Conservation (phyloP, 2,888 invertebrate species). For the Drosophila subquinaria region DNA sequence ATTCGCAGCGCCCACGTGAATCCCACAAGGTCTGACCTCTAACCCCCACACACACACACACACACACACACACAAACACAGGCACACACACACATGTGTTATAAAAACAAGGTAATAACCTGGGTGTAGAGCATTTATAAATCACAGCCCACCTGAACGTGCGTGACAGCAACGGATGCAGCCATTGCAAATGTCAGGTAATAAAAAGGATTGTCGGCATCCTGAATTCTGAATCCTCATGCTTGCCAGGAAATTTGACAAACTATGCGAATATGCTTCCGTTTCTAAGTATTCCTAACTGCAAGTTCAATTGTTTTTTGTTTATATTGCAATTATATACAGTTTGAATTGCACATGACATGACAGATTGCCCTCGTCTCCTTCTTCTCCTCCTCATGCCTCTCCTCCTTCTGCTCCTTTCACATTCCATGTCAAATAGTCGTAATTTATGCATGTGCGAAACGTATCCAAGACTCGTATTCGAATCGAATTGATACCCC, state of each 20-base stretch:
- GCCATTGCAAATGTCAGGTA: conserved; percentile 48
- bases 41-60: background rate
- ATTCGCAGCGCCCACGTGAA: conserved; percentile 7
- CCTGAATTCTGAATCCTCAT: conserved; percentile 36
- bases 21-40: conserved; percentile 30
- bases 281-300: conserved; percentile 11
- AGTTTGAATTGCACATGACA: conserved; percentile 57
- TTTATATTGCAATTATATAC: conserved; percentile 53
- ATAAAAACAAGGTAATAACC: conserved; percentile 35
- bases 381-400: background rate
- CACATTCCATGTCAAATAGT: conserved; percentile 15
- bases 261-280: conserved; percentile 5
- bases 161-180: conserved; percentile 61
- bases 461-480: background rate
- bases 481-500: conserved; percentile 54
- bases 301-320: conserved; percentile 28
- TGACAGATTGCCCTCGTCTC: conserved; percentile 61
- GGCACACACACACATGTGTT: background rate
- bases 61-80: background rate
- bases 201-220: conserved; percentile 47
- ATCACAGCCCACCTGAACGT: conserved; percentile 56
- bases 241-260: conserved; percentile 20
- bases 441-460: conserved; percentile 66
- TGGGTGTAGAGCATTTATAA: conserved; percentile 33
- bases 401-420: background rate